Evolutionary conservation across 2,888 invertebrate genomes (phyloP).

Genomic region (Andrena camellia): DNA sequence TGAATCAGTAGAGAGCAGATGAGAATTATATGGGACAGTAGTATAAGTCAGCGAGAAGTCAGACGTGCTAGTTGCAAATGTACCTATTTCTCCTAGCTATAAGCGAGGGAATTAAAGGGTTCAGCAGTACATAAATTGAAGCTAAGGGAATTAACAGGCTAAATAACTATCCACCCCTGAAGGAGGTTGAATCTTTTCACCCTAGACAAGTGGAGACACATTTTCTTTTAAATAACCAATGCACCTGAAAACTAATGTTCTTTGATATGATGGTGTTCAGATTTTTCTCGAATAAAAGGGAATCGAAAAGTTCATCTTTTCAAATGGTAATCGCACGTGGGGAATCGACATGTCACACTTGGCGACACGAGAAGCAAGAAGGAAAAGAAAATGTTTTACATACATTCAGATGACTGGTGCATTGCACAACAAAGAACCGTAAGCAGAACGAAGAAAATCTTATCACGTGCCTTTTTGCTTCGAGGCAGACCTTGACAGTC

Average conservation of each 20-base stretch:
- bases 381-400: constrained; percentile 6
- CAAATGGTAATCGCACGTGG: neutral
- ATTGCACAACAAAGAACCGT: neutral
- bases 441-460: constrained; percentile 4
- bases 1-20: neutral
- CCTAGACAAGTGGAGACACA: neutral
- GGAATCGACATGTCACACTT: neutral
- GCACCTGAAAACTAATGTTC: neutral
- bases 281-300: neutral
- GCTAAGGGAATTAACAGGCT: constrained; percentile 19
- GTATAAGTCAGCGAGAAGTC: neutral
- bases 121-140: constrained; percentile 19
- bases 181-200: constrained; percentile 6
- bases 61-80: neutral
- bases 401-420: constrained; percentile 7
- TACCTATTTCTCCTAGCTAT: too few species aligned
- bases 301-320: neutral
- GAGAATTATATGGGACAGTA: neutral
- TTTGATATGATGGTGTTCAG: neutral
- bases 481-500: neutral
- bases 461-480: constrained; percentile 1
- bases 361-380: neutral
- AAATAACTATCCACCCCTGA: constrained; percentile 10
- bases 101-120: too few species aligned
- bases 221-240: neutral